Base-by-base conservation (phyloP, 2,888 invertebrate genomes). In the Orchesellides sinensis region DNA sequence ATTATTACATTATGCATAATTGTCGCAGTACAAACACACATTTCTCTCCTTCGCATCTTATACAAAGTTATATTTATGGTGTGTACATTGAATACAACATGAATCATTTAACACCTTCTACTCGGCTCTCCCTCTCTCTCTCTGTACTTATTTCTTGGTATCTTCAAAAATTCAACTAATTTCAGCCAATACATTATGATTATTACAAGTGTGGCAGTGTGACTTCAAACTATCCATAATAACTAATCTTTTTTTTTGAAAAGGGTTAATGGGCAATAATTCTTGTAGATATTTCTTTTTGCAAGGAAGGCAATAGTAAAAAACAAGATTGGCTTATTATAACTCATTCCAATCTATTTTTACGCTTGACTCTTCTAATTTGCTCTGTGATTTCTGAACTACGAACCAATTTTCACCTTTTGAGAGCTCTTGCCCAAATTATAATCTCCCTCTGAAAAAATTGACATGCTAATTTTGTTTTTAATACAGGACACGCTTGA, bases 41-140 rank as follows among this genome's bases (percentile, higher is more conserved):
- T 47, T 4, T 6, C n/a, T 12, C 47, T 12, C 47, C 10, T 14
- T 10, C 29, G 27, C 32, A n/a, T n/a, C n/a, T n/a, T n/a, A n/a
- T n/a, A n/a, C n/a, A n/a, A n/a, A n/a, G n/a, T n/a, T n/a, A n/a
- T n/a, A n/a, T n/a, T n/a, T n/a, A n/a, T n/a, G n/a, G 10, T n/a
- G 40, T 40, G n/a, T 40, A 40, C 10, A 40, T 14, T 40, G 40
- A 40, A 63, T 47, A 72, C n/a, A 82, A 83, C 77, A 78, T 40
- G 72, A 77, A 72, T 72, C 77, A 72, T 78, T 83, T 77, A 83
- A 77, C 83, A 83, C 83, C 83, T 68, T n/a, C 61, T 52, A 49
- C 47, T 68, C 54, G 8, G 4, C 49, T 49, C 49, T 49, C 49
- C 19, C 47, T 47, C 49, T 49, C 49, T 49, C 49, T 19, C 21